Base-by-base conservation (phyloP, 2,888 invertebrate genomes). In the Blastobasis lacticolella region DNA sequence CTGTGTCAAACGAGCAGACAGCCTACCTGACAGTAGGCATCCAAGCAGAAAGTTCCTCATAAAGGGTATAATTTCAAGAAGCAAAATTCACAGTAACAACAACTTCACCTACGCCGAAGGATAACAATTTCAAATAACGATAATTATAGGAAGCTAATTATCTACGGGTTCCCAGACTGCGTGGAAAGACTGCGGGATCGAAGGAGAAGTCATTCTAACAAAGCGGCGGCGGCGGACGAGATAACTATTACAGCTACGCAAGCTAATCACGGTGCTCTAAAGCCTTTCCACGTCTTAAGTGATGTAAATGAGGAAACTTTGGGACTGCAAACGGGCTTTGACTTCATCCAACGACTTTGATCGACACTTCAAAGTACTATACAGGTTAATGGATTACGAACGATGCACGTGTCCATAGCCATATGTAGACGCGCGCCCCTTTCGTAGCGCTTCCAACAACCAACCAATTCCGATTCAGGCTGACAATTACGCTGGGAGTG, bases 221-320 rank as follows among this genome's bases (percentile, higher is more conserved):
- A 23, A 23, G 23, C 23, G 23, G 23, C 23, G 23, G 23, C 23
- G 23, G 23, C 23, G 65, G 63, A 64, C 62, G 57, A 66, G 61
- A 62, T 68, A 68, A 71, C 73, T 71, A 71, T 69, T 63, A 59
- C 53, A 55, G 50, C 53, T 50, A 41, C 48, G 54, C 51, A 60
- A 71, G 69, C 75, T 81, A 78, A 78, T 81, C 79, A 79, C 76
- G 72, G 66, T 63, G 64, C 66, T 73, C 76, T 69, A 67, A 75
- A 76, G 78, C 79, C 76, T 78, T 80, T 75, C 71, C 69, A 68
- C 71, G 74, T 72, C 77, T 70, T 75, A 75, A 81, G 77, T 79
- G 73, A 84, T 83, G 80, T 78, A 82, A 83, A 86, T 80, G 79
- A 82, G 77, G 68, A 80, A 82, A 83, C 76, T 84, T 82, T 64